Percentiles rank a stretch among this genome's conserved stretches.
Evolutionary conservation across 2,888 invertebrate genomes (phyloP).

Genomic region (Caenorhabditis angaria): DNA sequence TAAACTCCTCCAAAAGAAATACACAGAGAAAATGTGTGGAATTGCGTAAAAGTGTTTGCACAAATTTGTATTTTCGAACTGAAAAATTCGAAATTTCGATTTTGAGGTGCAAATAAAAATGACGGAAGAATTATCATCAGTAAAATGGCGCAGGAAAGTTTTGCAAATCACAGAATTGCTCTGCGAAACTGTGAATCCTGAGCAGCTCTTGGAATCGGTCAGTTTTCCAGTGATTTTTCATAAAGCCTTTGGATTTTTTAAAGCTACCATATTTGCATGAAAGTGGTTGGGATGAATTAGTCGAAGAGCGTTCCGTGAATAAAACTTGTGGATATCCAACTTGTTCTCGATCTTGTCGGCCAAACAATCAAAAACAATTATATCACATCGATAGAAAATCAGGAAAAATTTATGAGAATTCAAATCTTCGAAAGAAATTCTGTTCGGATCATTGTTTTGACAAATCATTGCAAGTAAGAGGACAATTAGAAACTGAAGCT

Average conservation of each 20-base stretch:
- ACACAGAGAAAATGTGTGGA: not conserved
- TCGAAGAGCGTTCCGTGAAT: constrained; percentile 45
- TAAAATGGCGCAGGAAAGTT: constrained; percentile 13
- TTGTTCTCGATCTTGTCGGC: constrained; percentile 22
- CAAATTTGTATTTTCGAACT: not conserved
- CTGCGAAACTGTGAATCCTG: constrained; percentile 21
- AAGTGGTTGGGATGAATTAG: constrained; percentile 47
- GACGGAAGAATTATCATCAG: not conserved
- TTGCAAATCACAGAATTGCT: constrained; percentile 26
- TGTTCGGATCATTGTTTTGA: constrained; percentile 49
- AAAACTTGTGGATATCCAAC: constrained; percentile 45
- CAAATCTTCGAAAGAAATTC: constrained; percentile 46
- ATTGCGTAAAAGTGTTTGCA: not conserved
- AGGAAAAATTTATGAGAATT: constrained; percentile 54
- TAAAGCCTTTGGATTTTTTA: too few species aligned
- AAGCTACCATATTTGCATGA: constrained; percentile 42
- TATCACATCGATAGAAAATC: constrained; percentile 56
- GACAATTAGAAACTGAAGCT: constrained; percentile 48
- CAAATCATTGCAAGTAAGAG: constrained; percentile 32
- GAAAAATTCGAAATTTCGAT: too few species aligned
- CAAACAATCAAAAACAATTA: constrained; percentile 28
- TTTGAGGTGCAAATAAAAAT: too few species aligned
- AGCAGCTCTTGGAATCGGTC: constrained; percentile 19
- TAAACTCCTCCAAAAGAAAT: not conserved
- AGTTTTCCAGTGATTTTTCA: not conserved